Evolutionary conservation across 2,797 vertebrate genomes (phyloP), one percentile per base, ranked within the genome.

Genomic region (Eurystomus glaucurus): DNA sequence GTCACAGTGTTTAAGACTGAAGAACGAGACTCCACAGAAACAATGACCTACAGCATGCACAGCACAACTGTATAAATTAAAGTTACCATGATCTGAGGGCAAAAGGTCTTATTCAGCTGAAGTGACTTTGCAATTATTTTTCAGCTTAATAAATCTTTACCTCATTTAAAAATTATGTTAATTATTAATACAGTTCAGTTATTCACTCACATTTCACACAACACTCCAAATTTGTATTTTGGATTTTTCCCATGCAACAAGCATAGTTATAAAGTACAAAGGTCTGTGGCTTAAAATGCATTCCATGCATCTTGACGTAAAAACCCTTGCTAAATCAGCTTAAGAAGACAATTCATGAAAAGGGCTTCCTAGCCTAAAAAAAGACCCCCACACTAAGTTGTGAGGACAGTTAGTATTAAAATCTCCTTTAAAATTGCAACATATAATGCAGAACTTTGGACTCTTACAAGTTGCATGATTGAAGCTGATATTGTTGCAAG

Each of bases 121-220:
- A 93, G 35, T 79, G 77, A 95, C 48, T 74, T 57, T 11, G 61
- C 35, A 75, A 61, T 50, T 81, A 46, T 78, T 90, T 96, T 79
- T 70, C 70, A 95, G 54, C 15, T 94, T 65, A 79, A n/a, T 58
- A 91, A 94, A 81, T 39, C 65, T 62, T 68, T 65, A 71, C 7
- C 4, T 84, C 1, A 6, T 86, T 96, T 69, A 39, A 84, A 92
- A 96, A 66, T 74, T 11, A 15, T n/a, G 76, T 70, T 90, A 84
- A 88, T 85, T 86, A 65, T 60, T 85, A 82, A 51, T 26, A 29
- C 10, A 82, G 35, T 51, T 76, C 72, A 57, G 28, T 22, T n/a
- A 57, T 79, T 92, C 35, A 76, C 33, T 46, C 6, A 9, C 22
- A 33, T 50, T 70, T 93, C 74, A 52, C 18, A 43, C 0, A 2